Evolutionary conservation across 2,113 vertebrate species (phyloP), one percentile per base, ranked within the genome.

Genomic region (Neodon shergylaensis): DNA sequence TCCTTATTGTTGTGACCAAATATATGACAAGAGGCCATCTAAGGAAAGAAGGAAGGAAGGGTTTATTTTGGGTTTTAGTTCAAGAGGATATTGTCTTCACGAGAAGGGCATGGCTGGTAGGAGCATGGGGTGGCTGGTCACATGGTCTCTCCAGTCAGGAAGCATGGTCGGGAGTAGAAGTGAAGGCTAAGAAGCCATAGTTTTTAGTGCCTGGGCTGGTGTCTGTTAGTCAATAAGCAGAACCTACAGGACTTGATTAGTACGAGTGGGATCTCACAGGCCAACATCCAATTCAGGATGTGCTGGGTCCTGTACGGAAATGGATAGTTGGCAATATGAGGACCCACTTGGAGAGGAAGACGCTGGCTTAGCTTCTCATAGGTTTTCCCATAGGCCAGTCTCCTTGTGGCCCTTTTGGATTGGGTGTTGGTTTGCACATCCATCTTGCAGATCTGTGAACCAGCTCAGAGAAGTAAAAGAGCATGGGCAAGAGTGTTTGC

Each of bases 401-500:
- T 87, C 81, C 22, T 82, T 58, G 12, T 54, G 31, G 85, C 52
- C 19, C 58, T 47, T 33, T 7, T 10, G 14, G 52, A 14, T 14
- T 33, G 5, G 66, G 14, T 28, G 5, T 10, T 28, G 49, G 17
- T 7, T 72, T 39, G n/a, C 68, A 70, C n/a, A 28, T n/a, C 72
- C 61, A 24, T 84, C 94, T 93, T 70, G 26, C 65, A 90, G 77
- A 84, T 66, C 65, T 73, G 39, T 54, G 92, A 74, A 68, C 31
- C 11, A 77, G 31, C n/a, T 90, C 54, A 33, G 89, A 78, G 78
- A 49, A 31, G 9, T 14, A n/a, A n/a, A n/a, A n/a, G n/a, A n/a
- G n/a, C n/a, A n/a, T n/a, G n/a, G n/a, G n/a, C n/a, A n/a, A n/a
- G n/a, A n/a, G n/a, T n/a, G n/a, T n/a, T n/a, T n/a, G n/a, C n/a